Percentiles rank a stretch among this genome's conserved stretches.
phyloP scores from a whole-genome alignment of 2,113 vertebrate genomes.

The Pomatostomus ruficeps region DNA sequence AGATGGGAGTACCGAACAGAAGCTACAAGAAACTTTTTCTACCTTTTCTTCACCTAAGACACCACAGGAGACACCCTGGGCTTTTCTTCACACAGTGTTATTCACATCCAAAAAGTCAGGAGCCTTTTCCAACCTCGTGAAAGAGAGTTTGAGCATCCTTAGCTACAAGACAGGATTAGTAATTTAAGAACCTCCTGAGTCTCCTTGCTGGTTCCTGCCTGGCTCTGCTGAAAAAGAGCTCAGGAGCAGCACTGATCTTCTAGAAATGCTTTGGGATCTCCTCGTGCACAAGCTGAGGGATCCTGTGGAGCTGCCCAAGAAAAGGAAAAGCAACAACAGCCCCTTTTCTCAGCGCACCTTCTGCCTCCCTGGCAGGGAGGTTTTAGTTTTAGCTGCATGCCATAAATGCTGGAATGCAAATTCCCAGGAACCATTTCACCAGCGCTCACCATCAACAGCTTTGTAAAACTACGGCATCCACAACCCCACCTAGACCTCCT shows the following conservation, averaged over 20 bases:
- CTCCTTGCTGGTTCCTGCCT: background rate
- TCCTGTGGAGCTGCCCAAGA: background rate
- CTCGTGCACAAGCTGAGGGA: background rate
- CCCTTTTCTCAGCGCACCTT: background rate
- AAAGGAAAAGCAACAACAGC: background rate
- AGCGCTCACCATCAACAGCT: background rate
- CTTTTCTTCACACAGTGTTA: background rate
- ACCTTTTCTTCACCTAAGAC: background rate
- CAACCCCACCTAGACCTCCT: background rate
- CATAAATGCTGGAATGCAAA: background rate
- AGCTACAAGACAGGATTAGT: background rate
- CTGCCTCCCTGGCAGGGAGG: background rate
- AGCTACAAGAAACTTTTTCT: background rate
- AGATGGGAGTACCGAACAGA: background rate
- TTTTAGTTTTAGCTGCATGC: background rate
- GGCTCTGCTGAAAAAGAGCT: background rate
- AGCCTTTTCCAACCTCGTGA: background rate
- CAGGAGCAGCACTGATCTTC: background rate
- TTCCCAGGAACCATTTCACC: background rate
- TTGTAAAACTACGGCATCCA: background rate
- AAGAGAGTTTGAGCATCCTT: background rate
- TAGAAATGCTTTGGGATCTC: background rate
- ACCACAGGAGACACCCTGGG: background rate
- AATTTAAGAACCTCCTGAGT: background rate
- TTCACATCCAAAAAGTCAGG: background rate